Conservation (phyloP, 2,888 invertebrate species). For the Stenoptilia bipunctidactyla region DNA sequence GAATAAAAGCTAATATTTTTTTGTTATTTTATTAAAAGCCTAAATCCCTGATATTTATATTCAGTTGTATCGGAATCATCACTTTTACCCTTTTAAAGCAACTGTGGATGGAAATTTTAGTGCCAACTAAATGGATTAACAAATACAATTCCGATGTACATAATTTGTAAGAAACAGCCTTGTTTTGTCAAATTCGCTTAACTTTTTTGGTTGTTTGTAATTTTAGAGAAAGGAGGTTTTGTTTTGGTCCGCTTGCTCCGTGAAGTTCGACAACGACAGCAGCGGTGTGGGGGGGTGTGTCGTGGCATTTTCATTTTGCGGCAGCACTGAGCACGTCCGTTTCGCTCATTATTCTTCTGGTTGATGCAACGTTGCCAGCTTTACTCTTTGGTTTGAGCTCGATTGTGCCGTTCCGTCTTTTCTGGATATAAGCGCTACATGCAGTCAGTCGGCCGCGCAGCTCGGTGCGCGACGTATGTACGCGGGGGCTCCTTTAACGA, state of each 20-base stretch:
- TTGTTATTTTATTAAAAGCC: too few relatives aligned
- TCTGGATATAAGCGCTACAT: conserved; percentile 11
- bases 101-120: too few relatives aligned
- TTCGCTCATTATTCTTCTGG: conserved; percentile 50
- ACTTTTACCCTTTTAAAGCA: too few relatives aligned
- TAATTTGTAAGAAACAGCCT: too few relatives aligned
- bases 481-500: conserved; percentile 47
- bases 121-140: too few relatives aligned
- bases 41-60: too few relatives aligned
- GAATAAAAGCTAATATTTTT: too few relatives aligned
- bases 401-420: conserved; percentile 30
- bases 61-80: too few relatives aligned
- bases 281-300: conserved; percentile 12
- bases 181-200: too few relatives aligned
- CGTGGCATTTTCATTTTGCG: conserved; percentile 57
- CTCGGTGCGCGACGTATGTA: conserved; percentile 68
- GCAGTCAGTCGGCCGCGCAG: conserved; percentile 67
- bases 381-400: conserved; percentile 31
- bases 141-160: too few relatives aligned
- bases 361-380: conserved; percentile 53
- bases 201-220: conserved; percentile 44
- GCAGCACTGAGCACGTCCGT: conserved; percentile 47
- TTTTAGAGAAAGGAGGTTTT: conserved; percentile 68
- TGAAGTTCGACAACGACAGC: conserved; percentile 30
- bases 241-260: conserved; percentile 64